Evolutionary conservation across 1,140 invertebrate species (phyloP), one percentile per base, ranked within the genome.

Genomic region (Drosophila aff.): DNA sequence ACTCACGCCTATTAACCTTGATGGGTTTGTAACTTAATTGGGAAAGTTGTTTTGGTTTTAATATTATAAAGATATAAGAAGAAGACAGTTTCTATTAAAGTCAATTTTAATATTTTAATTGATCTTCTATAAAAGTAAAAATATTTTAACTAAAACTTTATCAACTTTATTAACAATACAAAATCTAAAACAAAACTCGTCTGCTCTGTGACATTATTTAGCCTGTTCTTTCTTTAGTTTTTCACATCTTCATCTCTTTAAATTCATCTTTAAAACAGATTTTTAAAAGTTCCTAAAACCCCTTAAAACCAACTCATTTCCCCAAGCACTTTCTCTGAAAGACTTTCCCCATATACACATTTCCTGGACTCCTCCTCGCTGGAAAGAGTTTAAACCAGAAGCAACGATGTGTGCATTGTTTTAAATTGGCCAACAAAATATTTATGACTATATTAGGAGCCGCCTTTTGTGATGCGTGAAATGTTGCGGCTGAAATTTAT

Each of bases 1-100:
- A 86, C 82, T 82, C 82, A 86, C 82, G 82, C 11, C 75, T 68
- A 79, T 86, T 86, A 87, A 79, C 83, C 79, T 87, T 86, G 66
- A 52, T 40, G 58, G 16, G 62, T 28, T 6, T 11, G 31, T 43
- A 23, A 18, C n/a, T 65, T 36, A 36, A 18, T 33, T 38, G 36
- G 38, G 16, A 47, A 52, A 31, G 15, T 41, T 6, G 21, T 18
- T 16, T 1, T 36, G 52, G 9, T 1, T 26, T n/a, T 23, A 10
- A 16, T 23, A 16, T 11, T 10, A 11, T 1, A 9, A 7, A 53
- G 8, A 38, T 1, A 0, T 15, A 5, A 2, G 9, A 0, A 10
- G 6, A 36, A 36, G 23, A 23, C 3, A 23, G 2, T 23, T 7
- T 16, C 5, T 40, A 8, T 16, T 40, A 40, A 40, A 16, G 5